Evolutionary conservation across 2,797 vertebrate species (phyloP).

Genomic region (Schizothorax lantsangensis): DNA sequence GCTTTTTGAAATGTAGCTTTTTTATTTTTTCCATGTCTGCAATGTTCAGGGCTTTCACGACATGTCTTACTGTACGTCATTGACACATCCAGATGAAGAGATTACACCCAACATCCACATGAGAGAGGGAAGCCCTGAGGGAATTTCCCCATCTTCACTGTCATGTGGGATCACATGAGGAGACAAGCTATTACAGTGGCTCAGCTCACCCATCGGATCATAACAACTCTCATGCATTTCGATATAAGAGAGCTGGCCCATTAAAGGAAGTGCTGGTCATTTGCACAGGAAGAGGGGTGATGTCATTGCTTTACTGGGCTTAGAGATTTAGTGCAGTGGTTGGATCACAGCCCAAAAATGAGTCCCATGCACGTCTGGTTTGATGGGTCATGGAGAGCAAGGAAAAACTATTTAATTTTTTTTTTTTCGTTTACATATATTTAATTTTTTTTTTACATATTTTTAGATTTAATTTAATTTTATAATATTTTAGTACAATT

Average conservation of each 20-base stretch:
- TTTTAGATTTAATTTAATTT: neutral
- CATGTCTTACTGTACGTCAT: conserved; percentile 19
- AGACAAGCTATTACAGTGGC: conserved; percentile 47
- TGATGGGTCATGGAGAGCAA: neutral
- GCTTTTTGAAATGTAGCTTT: neutral
- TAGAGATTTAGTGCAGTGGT: neutral
- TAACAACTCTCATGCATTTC: conserved; percentile 52
- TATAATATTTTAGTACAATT: neutral
- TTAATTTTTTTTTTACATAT: too few relatives aligned
- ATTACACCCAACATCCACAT: conserved; percentile 40
- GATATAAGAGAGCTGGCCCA: conserved; percentile 48
- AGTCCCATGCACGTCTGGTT: neutral
- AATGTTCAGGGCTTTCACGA: conserved; percentile 4
- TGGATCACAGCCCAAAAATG: neutral
- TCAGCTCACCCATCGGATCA: conserved; percentile 38
- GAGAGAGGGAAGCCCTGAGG: conserved; percentile 21
- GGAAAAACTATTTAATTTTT: neutral
- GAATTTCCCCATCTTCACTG: conserved; percentile 39
- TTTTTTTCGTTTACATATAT: neutral
- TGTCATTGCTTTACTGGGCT: neutral
- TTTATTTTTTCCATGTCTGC: neutral
- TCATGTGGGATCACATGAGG: conserved; percentile 36
- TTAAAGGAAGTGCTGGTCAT: conserved; percentile 51
- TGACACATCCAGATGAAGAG: conserved; percentile 49
- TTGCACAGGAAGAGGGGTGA: conserved; percentile 26